A percentile compares a stretch with the other conserved stretches of the same genome.
phyloP scores from a whole-genome alignment of 2,113 vertebrate genomes.

The Limanda limanda region DNA sequence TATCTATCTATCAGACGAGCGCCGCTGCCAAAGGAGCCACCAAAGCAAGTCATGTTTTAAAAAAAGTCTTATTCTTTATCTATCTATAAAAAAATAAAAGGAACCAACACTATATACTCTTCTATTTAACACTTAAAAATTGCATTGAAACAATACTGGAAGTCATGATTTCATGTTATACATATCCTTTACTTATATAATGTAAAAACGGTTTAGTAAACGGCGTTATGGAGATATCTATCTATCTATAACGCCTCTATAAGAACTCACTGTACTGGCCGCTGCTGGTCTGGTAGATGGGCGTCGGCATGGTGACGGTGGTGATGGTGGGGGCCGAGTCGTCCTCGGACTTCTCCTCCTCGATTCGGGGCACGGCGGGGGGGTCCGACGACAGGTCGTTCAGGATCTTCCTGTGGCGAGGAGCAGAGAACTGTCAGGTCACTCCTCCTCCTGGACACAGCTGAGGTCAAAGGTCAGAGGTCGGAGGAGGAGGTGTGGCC shows the following conservation, averaged over 20 bases:
- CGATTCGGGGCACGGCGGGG: slow-evolving; percentile 95
- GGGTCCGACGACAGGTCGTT: slow-evolving; percentile 98
- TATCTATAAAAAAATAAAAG: background rate
- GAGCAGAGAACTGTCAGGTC: background rate
- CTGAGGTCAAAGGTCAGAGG: no score
- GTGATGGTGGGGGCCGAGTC: slow-evolving; percentile 94
- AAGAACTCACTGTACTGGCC: slow-evolving; percentile 99
- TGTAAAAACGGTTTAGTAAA: background rate
- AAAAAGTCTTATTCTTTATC: no score
- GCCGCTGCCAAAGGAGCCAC: no score
- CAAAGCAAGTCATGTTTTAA: no score
- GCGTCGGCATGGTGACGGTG: slow-evolving; percentile 97
- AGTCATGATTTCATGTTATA: slow-evolving; percentile 2
- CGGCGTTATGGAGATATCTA: no score
- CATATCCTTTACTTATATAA: slow-evolving; percentile 8
- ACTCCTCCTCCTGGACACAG: background rate
- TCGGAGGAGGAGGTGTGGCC: background rate
- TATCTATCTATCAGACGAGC: no score
- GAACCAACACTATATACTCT: background rate
- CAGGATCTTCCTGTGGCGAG: slow-evolving; percentile 92
- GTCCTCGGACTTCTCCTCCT: slow-evolving; percentile 98
- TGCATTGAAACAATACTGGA: slow-evolving; percentile 44
- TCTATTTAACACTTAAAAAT: slow-evolving; percentile 6
- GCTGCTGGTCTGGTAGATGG: slow-evolving; percentile 99
- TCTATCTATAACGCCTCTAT: no score